phyloP scores from a whole-genome alignment of 92 coral and sea anemone genomes.

The Palythoa caribaeorum region DNA sequence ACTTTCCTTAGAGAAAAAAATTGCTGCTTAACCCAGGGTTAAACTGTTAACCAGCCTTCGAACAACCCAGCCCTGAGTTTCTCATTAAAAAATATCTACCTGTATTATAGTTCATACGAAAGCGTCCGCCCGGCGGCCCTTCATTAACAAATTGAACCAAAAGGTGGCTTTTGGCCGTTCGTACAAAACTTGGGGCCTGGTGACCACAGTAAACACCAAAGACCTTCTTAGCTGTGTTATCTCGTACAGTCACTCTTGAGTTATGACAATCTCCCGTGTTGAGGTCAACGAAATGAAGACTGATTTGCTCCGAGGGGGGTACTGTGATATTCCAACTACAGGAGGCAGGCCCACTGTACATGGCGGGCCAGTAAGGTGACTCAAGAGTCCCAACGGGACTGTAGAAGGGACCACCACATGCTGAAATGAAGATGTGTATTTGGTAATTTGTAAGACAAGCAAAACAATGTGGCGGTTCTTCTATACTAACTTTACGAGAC shows the following conservation, averaged over 20 bases:
- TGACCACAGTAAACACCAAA: conserved; percentile 81
- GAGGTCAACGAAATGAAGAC: conserved; percentile 73
- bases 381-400: conserved; percentile 70
- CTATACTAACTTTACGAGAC: neutral
- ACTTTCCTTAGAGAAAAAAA: no score
- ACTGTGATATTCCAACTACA: conserved; percentile 77
- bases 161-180: conserved; percentile 60
- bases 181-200: conserved; percentile 61
- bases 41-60: no score
- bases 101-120: conserved; percentile 71
- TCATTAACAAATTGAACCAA: conserved; percentile 74
- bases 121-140: conserved; percentile 76
- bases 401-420: conserved; percentile 70
- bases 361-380: conserved; percentile 84
- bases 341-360: conserved; percentile 69
- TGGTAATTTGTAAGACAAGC: neutral
- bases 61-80: neutral
- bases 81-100: conserved; percentile 37
- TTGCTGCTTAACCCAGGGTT: no score
- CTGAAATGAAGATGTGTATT: conserved; percentile 1
- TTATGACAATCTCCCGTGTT: conserved; percentile 72
- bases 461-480: neutral
- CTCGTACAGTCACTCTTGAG: conserved; percentile 70
- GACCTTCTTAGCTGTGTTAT: conserved; percentile 48
- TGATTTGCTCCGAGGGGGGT: conserved; percentile 61